Evolutionary conservation across 1,140 invertebrate species (phyloP).

Genomic region (Caenorhabditis elegans): DNA sequence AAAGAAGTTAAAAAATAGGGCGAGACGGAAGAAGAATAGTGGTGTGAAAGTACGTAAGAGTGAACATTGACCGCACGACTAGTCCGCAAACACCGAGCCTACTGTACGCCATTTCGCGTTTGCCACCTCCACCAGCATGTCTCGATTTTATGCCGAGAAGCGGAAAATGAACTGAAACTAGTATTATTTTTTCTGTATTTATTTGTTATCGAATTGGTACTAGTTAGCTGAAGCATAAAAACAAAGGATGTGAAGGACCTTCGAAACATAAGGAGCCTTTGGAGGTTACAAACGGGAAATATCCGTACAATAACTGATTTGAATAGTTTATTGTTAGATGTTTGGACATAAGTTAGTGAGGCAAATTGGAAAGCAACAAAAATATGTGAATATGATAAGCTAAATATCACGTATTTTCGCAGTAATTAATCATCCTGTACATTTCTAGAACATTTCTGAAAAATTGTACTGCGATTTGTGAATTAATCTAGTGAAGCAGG

Average conservation of each 20-base stretch:
- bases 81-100: background rate
- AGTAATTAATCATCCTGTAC: background rate
- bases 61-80: conserved; percentile 10
- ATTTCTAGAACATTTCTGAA: conserved; percentile 8
- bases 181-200: background rate
- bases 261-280: no score
- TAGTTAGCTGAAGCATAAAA: background rate
- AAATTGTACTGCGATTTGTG: background rate
- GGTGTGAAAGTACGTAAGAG: conserved; percentile 5
- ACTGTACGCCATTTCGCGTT: background rate
- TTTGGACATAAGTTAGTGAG: no score
- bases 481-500: background rate
- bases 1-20: background rate
- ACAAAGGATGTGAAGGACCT: no score
- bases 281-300: no score
- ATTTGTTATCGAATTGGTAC: no score
- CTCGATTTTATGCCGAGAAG: background rate
- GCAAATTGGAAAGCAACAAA: background rate
- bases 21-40: background rate
- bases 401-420: conserved; percentile 19
- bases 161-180: conserved; percentile 33
- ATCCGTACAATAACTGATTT: no score
- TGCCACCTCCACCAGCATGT: background rate
- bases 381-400: no score
- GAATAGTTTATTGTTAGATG: no score